Evolutionary conservation across 2,888 invertebrate genomes (phyloP).

Genomic region (Cantharis nigra): DNA sequence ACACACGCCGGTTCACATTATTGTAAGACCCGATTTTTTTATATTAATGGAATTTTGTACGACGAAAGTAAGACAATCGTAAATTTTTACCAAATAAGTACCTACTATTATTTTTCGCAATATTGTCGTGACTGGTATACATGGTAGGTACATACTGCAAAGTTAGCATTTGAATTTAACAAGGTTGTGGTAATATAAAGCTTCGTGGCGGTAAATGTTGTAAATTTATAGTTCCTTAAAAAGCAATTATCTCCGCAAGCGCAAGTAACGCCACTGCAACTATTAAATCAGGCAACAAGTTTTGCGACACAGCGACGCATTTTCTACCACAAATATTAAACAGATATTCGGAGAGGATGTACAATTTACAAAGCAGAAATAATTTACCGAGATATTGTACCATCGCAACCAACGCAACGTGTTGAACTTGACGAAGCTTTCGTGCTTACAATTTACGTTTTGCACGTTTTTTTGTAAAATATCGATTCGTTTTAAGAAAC

Average conservation of each 20-base stretch:
- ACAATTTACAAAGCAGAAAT: slow-evolving; percentile 13
- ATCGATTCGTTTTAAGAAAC: slow-evolving; percentile 14
- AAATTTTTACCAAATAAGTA: not conserved
- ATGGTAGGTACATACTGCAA: slow-evolving; percentile 16
- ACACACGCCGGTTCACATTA: not conserved
- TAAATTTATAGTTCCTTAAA: slow-evolving; percentile 50
- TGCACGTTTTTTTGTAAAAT: slow-evolving; percentile 1
- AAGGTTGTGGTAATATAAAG: slow-evolving; percentile 40
- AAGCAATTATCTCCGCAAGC: slow-evolving; percentile 44
- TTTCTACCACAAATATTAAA: slow-evolving; percentile 23
- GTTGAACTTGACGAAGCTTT: slow-evolving; percentile 3
- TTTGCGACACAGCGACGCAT: slow-evolving; percentile 24
- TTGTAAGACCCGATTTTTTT: not conserved
- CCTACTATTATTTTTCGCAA: not conserved
- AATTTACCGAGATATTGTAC: not conserved
- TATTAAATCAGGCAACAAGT: slow-evolving; percentile 43
- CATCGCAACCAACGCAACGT: not conserved
- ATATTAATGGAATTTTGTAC: not conserved
- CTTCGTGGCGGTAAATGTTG: slow-evolving; percentile 40
- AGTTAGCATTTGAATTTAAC: slow-evolving; percentile 32
- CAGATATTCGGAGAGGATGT: slow-evolving; percentile 18
- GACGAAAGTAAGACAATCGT: not conserved
- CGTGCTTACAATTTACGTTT: slow-evolving; percentile 3
- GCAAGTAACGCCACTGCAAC: slow-evolving; percentile 35
- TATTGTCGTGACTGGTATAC: slow-evolving; percentile 11